Base-by-base conservation (phyloP, 2,888 invertebrate genomes). In the Cremastinae sp. region DNA sequence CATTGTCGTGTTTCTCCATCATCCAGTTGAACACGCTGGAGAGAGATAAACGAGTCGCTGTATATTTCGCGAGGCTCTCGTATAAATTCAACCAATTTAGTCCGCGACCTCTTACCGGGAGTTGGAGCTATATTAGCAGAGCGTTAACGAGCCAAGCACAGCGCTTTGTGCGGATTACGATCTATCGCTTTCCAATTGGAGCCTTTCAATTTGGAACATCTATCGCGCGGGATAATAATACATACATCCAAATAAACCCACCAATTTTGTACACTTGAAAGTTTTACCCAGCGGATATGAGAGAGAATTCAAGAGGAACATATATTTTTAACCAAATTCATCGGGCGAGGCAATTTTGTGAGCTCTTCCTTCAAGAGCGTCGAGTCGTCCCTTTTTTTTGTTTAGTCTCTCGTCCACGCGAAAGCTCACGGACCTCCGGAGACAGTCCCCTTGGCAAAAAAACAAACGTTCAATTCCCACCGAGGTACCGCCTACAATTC, bases 381-480 rank as follows among this genome's bases (percentile, higher is more conserved):
- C 28, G 28, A 28, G 2, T 28, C 2, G 2, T 28, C 5, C 5
- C 5, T 28, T 28, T 28, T 5, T 28, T 28, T 28, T 28, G 5
- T 28, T 28, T 28, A 28, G 28, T 28, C 28, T 28, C n/a, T n/a
- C n/a, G 22, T 12, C 16, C 43, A 5, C 9, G 9, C 38, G 28
- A 28, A 41, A 1, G 1, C 53, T 41, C 12, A 53, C 45, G 41
- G 45, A 12, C 45, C 36, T 34, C 41, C 7, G 20, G 34, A 18
- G 18, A 41, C 61, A 14, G 36, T 43, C 45, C 16, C 14, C 43
- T 54, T 66, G 22, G 38, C 45, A 54, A 20, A 43, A 14, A 66
- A 64, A n/a, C 45, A 66, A 64, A n/a, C 45, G 45, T 16, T 56
- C 34, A 34, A n/a, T 53, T 54, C 28, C 18, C 34, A 18, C 36